A percentile compares a stretch with the other conserved stretches of the same genome.
Conservation (phyloP, 2,797 vertebrate genomes). For the Denticeps clupeoides region DNA sequence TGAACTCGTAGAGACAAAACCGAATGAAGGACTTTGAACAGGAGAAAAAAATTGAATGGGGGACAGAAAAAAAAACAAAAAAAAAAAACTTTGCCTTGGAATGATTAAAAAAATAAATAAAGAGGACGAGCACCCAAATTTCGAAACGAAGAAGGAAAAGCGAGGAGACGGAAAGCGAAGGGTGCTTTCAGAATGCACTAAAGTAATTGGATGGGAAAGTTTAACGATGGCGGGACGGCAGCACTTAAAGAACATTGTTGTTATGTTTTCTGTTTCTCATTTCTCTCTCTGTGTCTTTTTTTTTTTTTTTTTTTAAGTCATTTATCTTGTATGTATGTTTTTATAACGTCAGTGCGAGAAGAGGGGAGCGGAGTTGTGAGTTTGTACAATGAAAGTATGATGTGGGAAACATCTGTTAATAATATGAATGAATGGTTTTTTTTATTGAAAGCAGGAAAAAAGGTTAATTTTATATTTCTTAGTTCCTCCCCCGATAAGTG, state of each 20-base stretch:
- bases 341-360: conserved; percentile 17
- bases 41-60: conserved; percentile 25
- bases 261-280: too few relatives aligned
- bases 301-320: conserved; percentile 16
- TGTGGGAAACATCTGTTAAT: conserved; percentile 17
- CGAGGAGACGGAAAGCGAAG: not conserved
- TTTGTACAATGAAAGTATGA: conserved; percentile 33
- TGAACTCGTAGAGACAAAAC: conserved; percentile 35
- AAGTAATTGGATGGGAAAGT: not conserved
- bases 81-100: conserved; percentile 22
- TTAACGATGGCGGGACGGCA: not conserved
- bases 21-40: too few relatives aligned
- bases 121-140: not conserved
- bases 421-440: conserved; percentile 8
- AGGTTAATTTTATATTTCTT: conserved; percentile 17
- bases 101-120: not conserved
- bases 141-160: not conserved
- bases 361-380: conserved; percentile 25
- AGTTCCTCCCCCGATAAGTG: conserved; percentile 5
- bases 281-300: conserved; percentile 16
- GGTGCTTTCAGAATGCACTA: conserved; percentile 9
- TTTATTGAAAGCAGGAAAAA: conserved; percentile 1
- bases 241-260: conserved; percentile 30
- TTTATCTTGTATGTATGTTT: conserved; percentile 26
- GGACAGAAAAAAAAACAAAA: conserved; percentile 41